Evolutionary conservation across 2,888 invertebrate genomes (phyloP), one percentile per base, ranked within the genome.

Genomic region (Chrysolina haemoptera): DNA sequence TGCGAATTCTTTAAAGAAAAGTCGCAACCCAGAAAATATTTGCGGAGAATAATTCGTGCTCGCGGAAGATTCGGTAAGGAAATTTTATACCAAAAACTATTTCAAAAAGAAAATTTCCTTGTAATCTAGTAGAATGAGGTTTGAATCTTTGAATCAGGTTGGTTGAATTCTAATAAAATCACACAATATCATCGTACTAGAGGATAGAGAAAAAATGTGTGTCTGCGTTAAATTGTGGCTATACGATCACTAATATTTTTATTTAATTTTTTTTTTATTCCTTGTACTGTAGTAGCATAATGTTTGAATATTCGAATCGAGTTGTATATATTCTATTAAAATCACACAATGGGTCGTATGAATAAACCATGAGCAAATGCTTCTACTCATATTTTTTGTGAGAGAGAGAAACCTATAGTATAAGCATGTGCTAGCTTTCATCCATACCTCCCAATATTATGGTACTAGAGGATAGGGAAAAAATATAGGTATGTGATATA

Each of bases 401-500:
- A n/a, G n/a, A n/a, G n/a, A n/a, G n/a, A n/a, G n/a, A n/a, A n/a
- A n/a, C n/a, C n/a, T n/a, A n/a, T n/a, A n/a, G n/a, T n/a, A n/a
- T n/a, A n/a, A n/a, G n/a, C n/a, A n/a, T n/a, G n/a, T n/a, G n/a
- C n/a, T n/a, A n/a, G n/a, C n/a, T n/a, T n/a, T n/a, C n/a, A n/a
- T n/a, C n/a, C n/a, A n/a, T n/a, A n/a, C n/a, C n/a, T n/a, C n/a
- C n/a, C n/a, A n/a, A n/a, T 27, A 73, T 69, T 63, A 71, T 71
- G 55, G 66, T 53, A 71, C 71, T 71, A 66, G 71, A 66, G 66
- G 53, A 65, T 65, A 71, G 65, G 66, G 43, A 71, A 71, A 48
- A 71, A 66, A 71, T 71, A 55, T 71, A 71, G 41, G 53, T 65
- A 64, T 71, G 66, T 71, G 55, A 40, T 71, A 71, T 71, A 71